Conservation (phyloP, 2,888 invertebrate genomes). For the Lamellibrachia satsuma region DNA sequence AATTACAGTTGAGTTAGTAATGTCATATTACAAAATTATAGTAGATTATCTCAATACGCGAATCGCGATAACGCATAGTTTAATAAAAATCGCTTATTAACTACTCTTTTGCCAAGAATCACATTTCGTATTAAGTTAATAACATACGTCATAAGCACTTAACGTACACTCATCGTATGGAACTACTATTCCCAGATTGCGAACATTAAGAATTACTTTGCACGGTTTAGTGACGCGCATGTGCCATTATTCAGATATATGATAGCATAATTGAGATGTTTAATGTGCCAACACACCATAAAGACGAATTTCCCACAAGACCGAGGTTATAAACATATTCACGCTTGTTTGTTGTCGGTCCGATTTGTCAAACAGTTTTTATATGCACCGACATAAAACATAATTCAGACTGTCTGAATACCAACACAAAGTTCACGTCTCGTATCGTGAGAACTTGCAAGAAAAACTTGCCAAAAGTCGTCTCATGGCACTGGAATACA, state of each 20-base stretch:
- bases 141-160: background rate
- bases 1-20: too few relatives aligned
- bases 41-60: too few relatives aligned
- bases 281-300: background rate
- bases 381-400: background rate
- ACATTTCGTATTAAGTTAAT: background rate
- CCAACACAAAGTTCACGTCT: background rate
- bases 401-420: slow-evolving; percentile 8
- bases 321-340: background rate
- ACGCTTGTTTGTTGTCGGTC: background rate
- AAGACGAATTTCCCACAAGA: background rate
- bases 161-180: background rate
- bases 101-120: too few relatives aligned
- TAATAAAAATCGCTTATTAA: too few relatives aligned
- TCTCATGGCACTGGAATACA: background rate
- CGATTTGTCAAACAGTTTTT: background rate
- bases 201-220: background rate
- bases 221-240: background rate
- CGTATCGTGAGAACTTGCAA: background rate
- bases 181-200: background rate
- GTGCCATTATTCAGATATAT: background rate
- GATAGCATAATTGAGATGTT: background rate
- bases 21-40: too few relatives aligned
- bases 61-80: too few relatives aligned
- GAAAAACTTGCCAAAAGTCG: background rate